Conservation (phyloP, 2,888 invertebrate species). For the Poecilobothrus nobilitatus region DNA sequence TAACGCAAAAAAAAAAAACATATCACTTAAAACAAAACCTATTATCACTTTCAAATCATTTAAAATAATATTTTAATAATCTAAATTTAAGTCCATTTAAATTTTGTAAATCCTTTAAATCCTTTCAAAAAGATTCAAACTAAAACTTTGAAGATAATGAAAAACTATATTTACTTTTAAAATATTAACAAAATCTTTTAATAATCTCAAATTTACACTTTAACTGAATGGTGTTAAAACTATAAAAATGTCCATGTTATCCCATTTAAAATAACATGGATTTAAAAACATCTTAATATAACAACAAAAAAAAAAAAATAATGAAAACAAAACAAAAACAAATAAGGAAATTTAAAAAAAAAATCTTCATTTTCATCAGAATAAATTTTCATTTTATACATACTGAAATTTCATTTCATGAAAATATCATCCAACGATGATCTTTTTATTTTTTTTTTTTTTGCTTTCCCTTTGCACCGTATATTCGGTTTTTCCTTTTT, state of each 20-base stretch:
- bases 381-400: neutral
- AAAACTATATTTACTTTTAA: too few species aligned
- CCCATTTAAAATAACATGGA: too few species aligned
- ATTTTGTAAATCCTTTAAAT: too few species aligned
- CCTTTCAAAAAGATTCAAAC: too few species aligned
- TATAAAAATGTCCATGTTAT: neutral
- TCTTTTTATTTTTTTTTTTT: neutral
- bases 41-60: too few species aligned
- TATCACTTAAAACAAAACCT: too few species aligned
- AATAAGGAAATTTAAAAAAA: neutral
- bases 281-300: neutral
- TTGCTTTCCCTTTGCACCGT: neutral
- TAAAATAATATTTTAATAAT: too few species aligned
- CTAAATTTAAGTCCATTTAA: too few species aligned
- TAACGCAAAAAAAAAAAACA: too few species aligned
- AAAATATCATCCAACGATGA: neutral
- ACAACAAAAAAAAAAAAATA: neutral
- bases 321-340: neutral
- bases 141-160: too few species aligned
- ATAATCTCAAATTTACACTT: conserved; percentile 1
- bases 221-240: neutral
- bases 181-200: neutral
- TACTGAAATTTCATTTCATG: neutral
- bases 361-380: neutral
- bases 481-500: too few species aligned